These are phyloP conservation scores for Tubulanus polymorphus DNA, from an alignment of 2,888 invertebrate species.

Conservation along the genomic window DNA sequence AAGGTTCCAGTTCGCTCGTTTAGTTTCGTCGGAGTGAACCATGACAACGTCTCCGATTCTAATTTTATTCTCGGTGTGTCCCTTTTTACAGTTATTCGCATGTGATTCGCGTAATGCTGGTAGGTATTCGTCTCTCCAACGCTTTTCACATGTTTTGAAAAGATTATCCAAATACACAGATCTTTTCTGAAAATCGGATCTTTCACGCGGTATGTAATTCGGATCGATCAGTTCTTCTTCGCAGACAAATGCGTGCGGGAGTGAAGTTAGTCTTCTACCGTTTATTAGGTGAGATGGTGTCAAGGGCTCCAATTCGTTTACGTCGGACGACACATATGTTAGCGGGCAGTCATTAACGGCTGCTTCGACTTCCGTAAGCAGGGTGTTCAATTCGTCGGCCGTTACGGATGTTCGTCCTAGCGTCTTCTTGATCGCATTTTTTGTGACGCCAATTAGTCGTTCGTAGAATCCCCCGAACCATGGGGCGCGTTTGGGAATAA, in stretches of 20 bases:
- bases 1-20: neutral
- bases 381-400: constrained; percentile 3
- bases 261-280: neutral
- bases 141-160: neutral
- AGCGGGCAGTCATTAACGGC: neutral
- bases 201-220: neutral
- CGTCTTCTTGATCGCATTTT: constrained; percentile 5
- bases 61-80: neutral
- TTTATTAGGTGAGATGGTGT: constrained; percentile 6
- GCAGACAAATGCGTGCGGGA: constrained; percentile 1
- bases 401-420: constrained; percentile 1
- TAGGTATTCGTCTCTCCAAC: neutral
- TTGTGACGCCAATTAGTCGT: constrained; percentile 6
- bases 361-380: constrained; percentile 7
- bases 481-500: constrained; percentile 7
- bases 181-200: neutral
- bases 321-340: neutral
- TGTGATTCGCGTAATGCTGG: neutral
- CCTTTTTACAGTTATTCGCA: neutral
- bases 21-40: neutral
- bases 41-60: neutral
- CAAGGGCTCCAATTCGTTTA: constrained; percentile 7
- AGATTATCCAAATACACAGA: neutral
- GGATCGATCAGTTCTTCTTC: neutral
- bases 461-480: constrained; percentile 13